These are phyloP conservation scores for Hydractinia symbiolongicarpus DNA, from an alignment of 30 jellyfish, hydroid and myxozoan species.

Conservation along the genomic window DNA sequence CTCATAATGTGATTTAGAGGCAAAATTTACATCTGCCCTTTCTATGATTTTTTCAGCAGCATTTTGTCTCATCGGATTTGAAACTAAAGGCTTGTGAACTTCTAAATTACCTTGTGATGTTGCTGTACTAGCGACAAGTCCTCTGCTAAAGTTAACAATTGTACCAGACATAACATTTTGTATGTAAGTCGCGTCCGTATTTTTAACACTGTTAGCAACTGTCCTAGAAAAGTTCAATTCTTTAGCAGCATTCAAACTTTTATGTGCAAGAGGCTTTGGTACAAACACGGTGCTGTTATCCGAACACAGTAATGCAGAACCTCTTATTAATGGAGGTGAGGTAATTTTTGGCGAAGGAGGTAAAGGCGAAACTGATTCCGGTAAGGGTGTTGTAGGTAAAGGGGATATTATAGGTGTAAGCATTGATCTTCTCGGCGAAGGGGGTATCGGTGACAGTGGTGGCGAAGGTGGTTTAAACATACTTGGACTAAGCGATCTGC, in stretches of 20 bases:
- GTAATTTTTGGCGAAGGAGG: conserved; percentile 64
- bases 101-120: too few species aligned
- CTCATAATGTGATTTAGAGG: too few species aligned
- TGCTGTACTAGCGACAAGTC: too few species aligned
- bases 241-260: background rate
- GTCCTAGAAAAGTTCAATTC: background rate
- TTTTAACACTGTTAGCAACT: too few species aligned
- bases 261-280: conserved; percentile 17
- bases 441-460: conserved; percentile 87
- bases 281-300: conserved; percentile 28
- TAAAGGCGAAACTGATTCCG: conserved; percentile 63
- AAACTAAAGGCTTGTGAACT: too few species aligned
- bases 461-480: conserved; percentile 65
- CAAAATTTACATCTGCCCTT: too few species aligned
- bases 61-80: too few species aligned
- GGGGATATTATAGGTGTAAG: conserved; percentile 61
- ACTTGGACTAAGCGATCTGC: conserved; percentile 18
- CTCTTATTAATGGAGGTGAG: conserved; percentile 61
- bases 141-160: too few species aligned
- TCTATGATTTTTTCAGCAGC: too few species aligned
- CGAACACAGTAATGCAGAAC: conserved; percentile 23
- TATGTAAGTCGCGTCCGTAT: too few species aligned
- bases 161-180: too few species aligned
- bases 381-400: conserved; percentile 72
- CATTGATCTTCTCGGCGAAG: conserved; percentile 53